Conservation (phyloP, 2,888 invertebrate genomes). For the Microctonus hyperodae region DNA sequence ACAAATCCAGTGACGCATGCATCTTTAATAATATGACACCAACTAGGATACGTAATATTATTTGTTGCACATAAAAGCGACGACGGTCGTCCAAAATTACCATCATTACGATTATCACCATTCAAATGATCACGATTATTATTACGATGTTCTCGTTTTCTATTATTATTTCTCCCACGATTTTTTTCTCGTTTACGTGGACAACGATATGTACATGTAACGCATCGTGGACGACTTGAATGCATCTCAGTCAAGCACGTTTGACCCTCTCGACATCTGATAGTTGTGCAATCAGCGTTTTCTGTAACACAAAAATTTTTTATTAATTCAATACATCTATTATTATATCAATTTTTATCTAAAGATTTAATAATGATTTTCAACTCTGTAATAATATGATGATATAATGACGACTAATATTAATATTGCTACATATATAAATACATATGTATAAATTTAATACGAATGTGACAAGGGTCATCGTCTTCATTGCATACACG, state of each 20-base stretch:
- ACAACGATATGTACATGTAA: slow-evolving; percentile 73
- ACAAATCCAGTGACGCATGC: slow-evolving; percentile 77
- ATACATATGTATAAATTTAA: no score
- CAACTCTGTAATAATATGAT: background rate
- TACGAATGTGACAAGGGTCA: background rate
- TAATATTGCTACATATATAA: background rate
- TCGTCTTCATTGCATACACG: background rate
- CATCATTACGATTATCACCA: slow-evolving; percentile 49
- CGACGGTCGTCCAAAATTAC: slow-evolving; percentile 53
- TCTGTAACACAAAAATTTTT: slow-evolving; percentile 66
- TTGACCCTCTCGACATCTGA: slow-evolving; percentile 73
- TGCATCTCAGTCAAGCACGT: slow-evolving; percentile 72
- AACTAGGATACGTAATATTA: slow-evolving; percentile 76
- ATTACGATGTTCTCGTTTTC: slow-evolving; percentile 42
- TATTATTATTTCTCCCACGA: slow-evolving; percentile 38
- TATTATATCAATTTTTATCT: background rate
- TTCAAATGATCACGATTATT: slow-evolving; percentile 50
- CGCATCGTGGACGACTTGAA: slow-evolving; percentile 75
- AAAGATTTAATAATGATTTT: background rate
- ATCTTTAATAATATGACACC: slow-evolving; percentile 81
- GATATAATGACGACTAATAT: background rate
- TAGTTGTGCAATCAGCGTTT: slow-evolving; percentile 71
- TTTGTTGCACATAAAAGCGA: slow-evolving; percentile 73
- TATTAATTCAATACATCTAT: background rate
- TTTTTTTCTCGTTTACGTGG: slow-evolving; percentile 62